These are phyloP conservation scores for Chelmon rostratus DNA, from an alignment of 2,797 vertebrate genomes.

Conservation along the genomic window DNA sequence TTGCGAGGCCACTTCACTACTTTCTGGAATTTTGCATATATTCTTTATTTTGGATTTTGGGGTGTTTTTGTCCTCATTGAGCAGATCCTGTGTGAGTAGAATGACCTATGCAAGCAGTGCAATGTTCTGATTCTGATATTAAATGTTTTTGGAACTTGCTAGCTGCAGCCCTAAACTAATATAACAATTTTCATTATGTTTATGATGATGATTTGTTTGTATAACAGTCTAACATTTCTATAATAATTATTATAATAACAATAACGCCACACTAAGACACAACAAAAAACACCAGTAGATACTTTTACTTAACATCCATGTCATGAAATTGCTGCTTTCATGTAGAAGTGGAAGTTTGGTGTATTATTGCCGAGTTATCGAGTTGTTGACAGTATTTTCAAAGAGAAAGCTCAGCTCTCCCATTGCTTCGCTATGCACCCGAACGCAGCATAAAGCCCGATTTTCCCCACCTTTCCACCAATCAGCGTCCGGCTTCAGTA, in stretches of 20 bases:
- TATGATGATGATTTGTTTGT: neutral
- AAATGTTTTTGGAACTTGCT: neutral
- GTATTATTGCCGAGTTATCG: neutral
- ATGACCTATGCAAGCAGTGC: too few relatives aligned
- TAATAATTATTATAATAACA: neutral
- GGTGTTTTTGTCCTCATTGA: too few relatives aligned
- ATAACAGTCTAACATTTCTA: neutral
- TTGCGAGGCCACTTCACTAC: neutral
- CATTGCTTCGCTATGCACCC: neutral
- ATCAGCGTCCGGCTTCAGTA: slow-evolving; percentile 70
- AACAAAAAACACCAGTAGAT: neutral
- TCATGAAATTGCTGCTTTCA: neutral
- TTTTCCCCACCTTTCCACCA: slow-evolving; percentile 59
- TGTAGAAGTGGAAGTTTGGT: neutral
- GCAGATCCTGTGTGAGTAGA: too few relatives aligned
- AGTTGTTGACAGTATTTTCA: neutral
- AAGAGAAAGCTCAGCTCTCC: neutral
- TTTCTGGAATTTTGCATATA: too few relatives aligned
- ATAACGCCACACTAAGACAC: neutral
- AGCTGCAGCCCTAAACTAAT: neutral
- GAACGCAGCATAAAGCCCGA: slow-evolving; percentile 69
- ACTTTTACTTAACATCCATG: neutral
- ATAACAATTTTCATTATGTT: neutral
- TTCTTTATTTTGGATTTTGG: too few relatives aligned
- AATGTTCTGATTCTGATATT: too few relatives aligned